Percentiles rank a stretch among this genome's conserved stretches.
These are phyloP conservation scores for Darevskia mixta DNA, from an alignment of 2,797 vertebrate species.

Conservation along the genomic window DNA sequence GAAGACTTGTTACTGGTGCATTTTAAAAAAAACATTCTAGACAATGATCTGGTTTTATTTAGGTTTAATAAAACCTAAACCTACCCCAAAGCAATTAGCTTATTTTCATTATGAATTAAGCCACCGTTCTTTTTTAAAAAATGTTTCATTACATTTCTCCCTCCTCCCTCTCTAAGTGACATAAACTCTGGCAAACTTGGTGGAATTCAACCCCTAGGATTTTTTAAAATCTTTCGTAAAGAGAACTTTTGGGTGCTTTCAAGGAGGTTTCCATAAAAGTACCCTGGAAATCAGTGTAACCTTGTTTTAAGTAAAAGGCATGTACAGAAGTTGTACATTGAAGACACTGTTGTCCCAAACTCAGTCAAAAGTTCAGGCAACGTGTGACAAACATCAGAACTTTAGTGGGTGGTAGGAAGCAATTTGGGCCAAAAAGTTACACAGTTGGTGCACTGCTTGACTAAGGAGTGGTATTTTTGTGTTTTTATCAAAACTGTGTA, in stretches of 20 bases:
- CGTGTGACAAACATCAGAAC: conserved; percentile 8
- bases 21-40: conserved; percentile 38
- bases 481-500: conserved; percentile 83
- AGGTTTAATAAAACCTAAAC: too few relatives aligned
- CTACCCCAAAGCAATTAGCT: conserved; percentile 30
- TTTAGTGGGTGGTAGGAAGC: conserved; percentile 73
- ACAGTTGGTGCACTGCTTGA: conserved; percentile 84
- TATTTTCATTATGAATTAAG: conserved; percentile 17
- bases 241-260: conserved; percentile 10
- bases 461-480: conserved; percentile 79
- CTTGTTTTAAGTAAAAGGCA: background rate
- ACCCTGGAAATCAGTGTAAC: background rate
- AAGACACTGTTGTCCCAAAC: conserved; percentile 2
- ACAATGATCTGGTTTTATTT: conserved; percentile 4
- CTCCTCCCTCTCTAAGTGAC: background rate
- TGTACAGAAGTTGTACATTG: background rate
- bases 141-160: background rate
- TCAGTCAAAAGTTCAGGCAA: conserved; percentile 24
- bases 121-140: background rate
- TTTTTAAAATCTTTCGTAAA: conserved; percentile 11
- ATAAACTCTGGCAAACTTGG: background rate
- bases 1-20: conserved; percentile 59
- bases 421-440: conserved; percentile 85
- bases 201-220: conserved; percentile 25
- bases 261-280: conserved; percentile 6